phyloP scores from a whole-genome alignment of 2,797 vertebrate genomes.

The Oophaga sylvatica region DNA sequence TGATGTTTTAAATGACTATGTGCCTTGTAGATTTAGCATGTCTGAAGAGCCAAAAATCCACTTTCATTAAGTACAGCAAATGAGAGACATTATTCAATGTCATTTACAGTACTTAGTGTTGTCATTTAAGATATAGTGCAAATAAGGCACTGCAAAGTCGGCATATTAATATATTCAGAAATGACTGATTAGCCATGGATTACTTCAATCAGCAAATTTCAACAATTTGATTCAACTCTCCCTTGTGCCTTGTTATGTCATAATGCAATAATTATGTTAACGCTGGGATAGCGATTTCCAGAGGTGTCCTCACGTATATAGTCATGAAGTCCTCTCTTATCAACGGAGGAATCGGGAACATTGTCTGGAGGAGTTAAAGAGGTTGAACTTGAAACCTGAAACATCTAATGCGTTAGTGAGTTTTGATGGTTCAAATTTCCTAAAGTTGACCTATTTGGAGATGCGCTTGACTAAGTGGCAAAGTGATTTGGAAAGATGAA shows the following conservation, averaged over 20 bases:
- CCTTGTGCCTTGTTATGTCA: constrained; percentile 14
- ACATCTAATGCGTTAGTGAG: no score
- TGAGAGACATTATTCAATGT: constrained; percentile 43
- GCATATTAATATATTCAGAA: constrained; percentile 40
- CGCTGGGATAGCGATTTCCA: neutral
- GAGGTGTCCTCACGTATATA: constrained; percentile 14
- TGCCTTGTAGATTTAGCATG: constrained; percentile 47
- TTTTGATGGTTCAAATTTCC: no score
- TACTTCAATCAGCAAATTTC: constrained; percentile 41
- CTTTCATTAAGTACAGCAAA: constrained; percentile 51
- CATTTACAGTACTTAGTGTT: constrained; percentile 40
- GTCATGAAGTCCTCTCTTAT: neutral
- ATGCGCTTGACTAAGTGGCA: no score
- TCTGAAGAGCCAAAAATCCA: constrained; percentile 52
- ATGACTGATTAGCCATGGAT: constrained; percentile 36
- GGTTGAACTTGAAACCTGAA: neutral
- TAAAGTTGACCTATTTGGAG: no score
- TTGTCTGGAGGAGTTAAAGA: neutral
- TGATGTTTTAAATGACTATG: constrained; percentile 45
- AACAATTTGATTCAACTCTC: constrained; percentile 13
- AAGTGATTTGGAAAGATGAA: no score
- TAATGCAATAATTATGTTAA: constrained; percentile 20
- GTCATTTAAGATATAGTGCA: constrained; percentile 45
- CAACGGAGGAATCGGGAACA: neutral
- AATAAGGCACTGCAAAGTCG: constrained; percentile 31